Evolutionary conservation across 2,888 invertebrate species (phyloP).

Genomic region (Apoderus coryli): DNA sequence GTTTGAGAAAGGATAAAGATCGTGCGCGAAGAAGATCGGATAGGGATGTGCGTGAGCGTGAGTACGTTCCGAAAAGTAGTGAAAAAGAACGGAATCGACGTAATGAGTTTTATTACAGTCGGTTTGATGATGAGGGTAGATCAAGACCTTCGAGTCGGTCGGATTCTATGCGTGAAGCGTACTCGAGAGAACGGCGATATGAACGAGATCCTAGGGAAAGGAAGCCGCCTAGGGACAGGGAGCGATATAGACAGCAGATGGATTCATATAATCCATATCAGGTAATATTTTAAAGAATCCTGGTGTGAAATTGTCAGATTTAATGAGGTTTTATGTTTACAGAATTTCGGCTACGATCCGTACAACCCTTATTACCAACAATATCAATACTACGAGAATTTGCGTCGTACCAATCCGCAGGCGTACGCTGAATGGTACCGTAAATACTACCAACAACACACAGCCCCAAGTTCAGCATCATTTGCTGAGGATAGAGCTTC

Average conservation of each 20-base stretch:
- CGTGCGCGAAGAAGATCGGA: conserved; percentile 25
- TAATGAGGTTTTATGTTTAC: too few species aligned
- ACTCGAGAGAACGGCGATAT: conserved; percentile 25
- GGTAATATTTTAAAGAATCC: too few species aligned
- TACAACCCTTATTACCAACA: conserved; percentile 44
- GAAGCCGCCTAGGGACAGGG: conserved; percentile 21
- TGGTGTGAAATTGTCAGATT: too few species aligned
- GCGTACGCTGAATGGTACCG: conserved; percentile 67
- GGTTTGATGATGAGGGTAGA: conserved; percentile 28
- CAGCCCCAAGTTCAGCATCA: conserved; percentile 20
- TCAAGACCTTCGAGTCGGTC: conserved; percentile 31
- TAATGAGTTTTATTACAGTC: conserved; percentile 23
- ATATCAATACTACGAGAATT: conserved; percentile 63
- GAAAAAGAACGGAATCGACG: neutral
- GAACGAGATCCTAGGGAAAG: conserved; percentile 30
- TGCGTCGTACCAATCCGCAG: conserved; percentile 62
- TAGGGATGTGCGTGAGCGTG: conserved; percentile 16
- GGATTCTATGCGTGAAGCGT: conserved; percentile 32
- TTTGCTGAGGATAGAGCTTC: conserved; percentile 54
- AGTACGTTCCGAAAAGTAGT: neutral
- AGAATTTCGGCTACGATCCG: conserved; percentile 38
- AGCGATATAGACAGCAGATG: conserved; percentile 25
- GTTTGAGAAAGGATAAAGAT: conserved; percentile 31
- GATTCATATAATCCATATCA: conserved; percentile 30
- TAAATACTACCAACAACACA: conserved; percentile 41